phyloP scores from a whole-genome alignment of 2,888 invertebrate genomes.

The Incurvaria masculella region DNA sequence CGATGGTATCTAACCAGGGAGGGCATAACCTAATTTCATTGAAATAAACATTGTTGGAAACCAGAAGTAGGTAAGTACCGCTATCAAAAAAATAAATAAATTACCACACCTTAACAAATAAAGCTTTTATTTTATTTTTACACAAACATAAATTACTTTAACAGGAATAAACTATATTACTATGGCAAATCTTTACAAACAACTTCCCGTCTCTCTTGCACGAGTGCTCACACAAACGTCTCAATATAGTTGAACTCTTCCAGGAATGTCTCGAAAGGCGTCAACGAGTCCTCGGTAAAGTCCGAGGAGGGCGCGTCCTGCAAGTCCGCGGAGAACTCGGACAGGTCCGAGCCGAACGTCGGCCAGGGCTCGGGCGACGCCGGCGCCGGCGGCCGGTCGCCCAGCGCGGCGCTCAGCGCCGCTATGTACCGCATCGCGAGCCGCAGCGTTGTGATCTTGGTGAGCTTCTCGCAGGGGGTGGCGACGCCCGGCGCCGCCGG shows the following conservation, averaged over 20 bases:
- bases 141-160: no score
- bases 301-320: constrained; percentile 45
- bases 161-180: no score
- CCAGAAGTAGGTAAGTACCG: no score
- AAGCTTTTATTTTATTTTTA: no score
- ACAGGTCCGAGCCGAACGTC: constrained; percentile 51
- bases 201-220: no score
- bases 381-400: constrained; percentile 35
- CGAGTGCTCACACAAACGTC: constrained; percentile 37
- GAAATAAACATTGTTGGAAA: no score
- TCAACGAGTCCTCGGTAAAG: constrained; percentile 52
- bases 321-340: constrained; percentile 47
- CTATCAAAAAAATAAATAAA: no score
- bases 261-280: constrained; percentile 57
- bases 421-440: constrained; percentile 87
- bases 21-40: no score
- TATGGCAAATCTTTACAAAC: no score
- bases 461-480: constrained; percentile 71
- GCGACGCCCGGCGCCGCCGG: constrained; percentile 59
- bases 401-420: constrained; percentile 65
- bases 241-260: constrained; percentile 51
- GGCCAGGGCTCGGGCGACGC: constrained; percentile 23
- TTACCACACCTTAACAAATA: no score
- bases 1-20: no score
- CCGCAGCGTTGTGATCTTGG: constrained; percentile 85